Evolutionary conservation across 2,888 invertebrate species (phyloP).

Genomic region (Lagria hirta): DNA sequence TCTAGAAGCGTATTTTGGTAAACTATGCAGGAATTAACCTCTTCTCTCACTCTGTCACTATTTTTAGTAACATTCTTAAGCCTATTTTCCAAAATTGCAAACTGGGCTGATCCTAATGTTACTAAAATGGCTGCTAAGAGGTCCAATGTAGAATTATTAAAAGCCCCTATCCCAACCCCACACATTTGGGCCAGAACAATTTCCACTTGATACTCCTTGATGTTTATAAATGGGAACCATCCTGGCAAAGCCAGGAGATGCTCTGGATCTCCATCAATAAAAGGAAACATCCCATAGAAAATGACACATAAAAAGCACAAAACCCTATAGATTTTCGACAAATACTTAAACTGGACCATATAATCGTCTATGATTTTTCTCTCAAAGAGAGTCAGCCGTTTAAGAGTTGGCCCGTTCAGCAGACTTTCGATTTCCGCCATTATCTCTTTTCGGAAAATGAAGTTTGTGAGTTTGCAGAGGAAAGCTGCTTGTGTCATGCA

Average conservation of each 20-base stretch:
- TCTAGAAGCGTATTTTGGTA: too few species aligned
- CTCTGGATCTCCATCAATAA: slow-evolving; percentile 27
- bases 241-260: slow-evolving; percentile 31
- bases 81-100: slow-evolving; percentile 30
- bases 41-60: not conserved
- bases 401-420: slow-evolving; percentile 20
- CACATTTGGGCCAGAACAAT: slow-evolving; percentile 26
- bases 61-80: slow-evolving; percentile 22
- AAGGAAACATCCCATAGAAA: slow-evolving; percentile 31
- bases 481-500: slow-evolving; percentile 31
- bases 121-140: slow-evolving; percentile 29
- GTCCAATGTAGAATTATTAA: slow-evolving; percentile 31
- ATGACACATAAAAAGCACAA: slow-evolving; percentile 20
- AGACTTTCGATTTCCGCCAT: slow-evolving; percentile 24
- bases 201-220: slow-evolving; percentile 19
- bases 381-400: slow-evolving; percentile 22
- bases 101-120: slow-evolving; percentile 29
- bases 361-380: slow-evolving; percentile 20
- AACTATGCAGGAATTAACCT: too few species aligned
- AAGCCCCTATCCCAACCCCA: slow-evolving; percentile 26
- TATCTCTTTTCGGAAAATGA: slow-evolving; percentile 22
- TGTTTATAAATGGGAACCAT: slow-evolving; percentile 34
- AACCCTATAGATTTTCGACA: slow-evolving; percentile 18
- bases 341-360: slow-evolving; percentile 13
- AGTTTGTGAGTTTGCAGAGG: slow-evolving; percentile 30